A percentile compares a stretch with the other conserved stretches of the same genome.
Conservation (phyloP, 2,113 vertebrate genomes). For the Aptenodytes forsteri region DNA sequence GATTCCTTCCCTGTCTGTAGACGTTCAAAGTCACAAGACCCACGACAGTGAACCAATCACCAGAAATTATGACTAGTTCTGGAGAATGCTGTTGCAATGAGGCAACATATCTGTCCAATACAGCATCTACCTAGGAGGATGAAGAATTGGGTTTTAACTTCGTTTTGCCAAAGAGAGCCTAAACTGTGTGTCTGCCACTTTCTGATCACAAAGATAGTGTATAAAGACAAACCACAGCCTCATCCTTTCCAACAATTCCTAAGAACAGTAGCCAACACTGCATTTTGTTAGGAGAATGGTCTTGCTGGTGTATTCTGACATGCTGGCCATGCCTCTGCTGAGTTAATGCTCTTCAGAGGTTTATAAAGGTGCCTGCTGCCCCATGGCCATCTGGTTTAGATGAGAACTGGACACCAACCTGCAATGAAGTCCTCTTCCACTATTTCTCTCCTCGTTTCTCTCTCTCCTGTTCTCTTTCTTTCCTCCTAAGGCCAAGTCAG, state of each 20-base stretch:
- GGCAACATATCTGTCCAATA: neutral
- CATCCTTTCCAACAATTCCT: neutral
- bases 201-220: neutral
- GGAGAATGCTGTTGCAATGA: neutral
- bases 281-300: neutral
- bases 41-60: neutral
- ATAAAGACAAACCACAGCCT: neutral
- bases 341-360: neutral
- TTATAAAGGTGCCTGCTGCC: neutral
- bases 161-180: neutral
- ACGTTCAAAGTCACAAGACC: neutral
- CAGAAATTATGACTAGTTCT: neutral
- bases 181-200: neutral
- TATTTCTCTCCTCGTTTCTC: neutral
- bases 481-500: neutral
- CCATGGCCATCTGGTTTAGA: neutral
- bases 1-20: neutral
- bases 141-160: neutral
- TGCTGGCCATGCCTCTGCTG: neutral
- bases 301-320: neutral
- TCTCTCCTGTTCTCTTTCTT: neutral
- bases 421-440: neutral
- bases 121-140: neutral
- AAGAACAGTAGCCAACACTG: neutral
- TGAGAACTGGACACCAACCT: neutral